Base-by-base conservation (phyloP, 2,113 vertebrate species). In the Gila orcuttii region DNA sequence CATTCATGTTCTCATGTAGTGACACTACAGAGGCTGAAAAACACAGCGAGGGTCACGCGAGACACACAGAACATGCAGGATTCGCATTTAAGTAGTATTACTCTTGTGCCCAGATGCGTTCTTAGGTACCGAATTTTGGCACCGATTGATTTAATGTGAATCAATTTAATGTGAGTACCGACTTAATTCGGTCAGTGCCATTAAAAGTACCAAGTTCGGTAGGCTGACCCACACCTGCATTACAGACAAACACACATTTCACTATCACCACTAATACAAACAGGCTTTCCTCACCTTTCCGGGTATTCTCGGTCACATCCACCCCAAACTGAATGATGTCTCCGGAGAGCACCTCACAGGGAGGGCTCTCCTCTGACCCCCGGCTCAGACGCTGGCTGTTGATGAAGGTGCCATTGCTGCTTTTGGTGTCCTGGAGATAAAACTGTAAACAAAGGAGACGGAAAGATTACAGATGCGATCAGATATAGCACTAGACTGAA, bases 361-460 rank as follows among this genome's bases (percentile, higher is more conserved):
- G 97, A 42, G 97, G 97, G 91, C 98, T 99, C 94, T 99, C 98
- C 93, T 99, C 98, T 0, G 98, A 99, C 91, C 98, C 98, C 68
- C 97, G 96, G 91, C 98, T 99, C 94, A 99, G 92, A 92, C 98
- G 95, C 95, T 99, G 98, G 94, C 98, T 99, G 95, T 99, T 99
- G 94, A 99, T 98, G 94, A 99, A 99, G 85, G 98, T 99, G 93
- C 98, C 98, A 89, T 99, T 99, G 95, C 98, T 99, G 96, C 98
- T 99, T 93, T 99, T 99, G 92, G 98, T 99, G 96, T 99, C 98
- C 96, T 99, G 98, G 91, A 99, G 96, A 93, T 99, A 99, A 92
- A 99, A 99, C 98, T 99, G 94, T 12, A 88, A 95, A 85, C 92
- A 88, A 83, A 85, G 91, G 60, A 86, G 2, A 86, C 69, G 8